phyloP scores from a whole-genome alignment of 92 coral and sea anemone genomes.

The Epizoanthus stellaris region DNA sequence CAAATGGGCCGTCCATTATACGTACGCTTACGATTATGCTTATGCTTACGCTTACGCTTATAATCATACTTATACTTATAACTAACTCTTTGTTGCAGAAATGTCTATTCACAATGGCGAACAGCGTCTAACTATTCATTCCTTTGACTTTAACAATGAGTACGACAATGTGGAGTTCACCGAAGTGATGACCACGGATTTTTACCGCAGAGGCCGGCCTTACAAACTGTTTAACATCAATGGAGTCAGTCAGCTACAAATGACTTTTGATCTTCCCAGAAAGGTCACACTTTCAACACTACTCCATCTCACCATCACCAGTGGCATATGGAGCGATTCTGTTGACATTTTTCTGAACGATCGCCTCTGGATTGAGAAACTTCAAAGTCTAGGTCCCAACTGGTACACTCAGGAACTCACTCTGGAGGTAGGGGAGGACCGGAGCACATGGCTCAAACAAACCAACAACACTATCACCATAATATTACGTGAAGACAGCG shows the following conservation, averaged over 20 bases:
- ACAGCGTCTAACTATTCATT: neutral
- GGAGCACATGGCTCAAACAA: too few species aligned
- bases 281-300: neutral
- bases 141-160: neutral
- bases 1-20: too few species aligned
- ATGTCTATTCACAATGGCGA: neutral
- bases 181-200: conserved; percentile 1
- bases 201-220: neutral
- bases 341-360: neutral
- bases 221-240: neutral
- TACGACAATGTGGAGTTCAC: conserved; percentile 11
- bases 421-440: too few species aligned
- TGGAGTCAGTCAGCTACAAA: neutral
- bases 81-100: neutral
- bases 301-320: neutral
- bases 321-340: neutral
- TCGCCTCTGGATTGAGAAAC: too few species aligned
- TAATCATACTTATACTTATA: too few species aligned
- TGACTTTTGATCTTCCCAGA: neutral
- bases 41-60: too few species aligned
- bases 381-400: too few species aligned
- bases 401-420: too few species aligned
- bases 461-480: neutral
- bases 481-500: neutral
- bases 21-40: too few species aligned